phyloP scores from a whole-genome alignment of 2,888 invertebrate genomes.

The Nycteola revayana region DNA sequence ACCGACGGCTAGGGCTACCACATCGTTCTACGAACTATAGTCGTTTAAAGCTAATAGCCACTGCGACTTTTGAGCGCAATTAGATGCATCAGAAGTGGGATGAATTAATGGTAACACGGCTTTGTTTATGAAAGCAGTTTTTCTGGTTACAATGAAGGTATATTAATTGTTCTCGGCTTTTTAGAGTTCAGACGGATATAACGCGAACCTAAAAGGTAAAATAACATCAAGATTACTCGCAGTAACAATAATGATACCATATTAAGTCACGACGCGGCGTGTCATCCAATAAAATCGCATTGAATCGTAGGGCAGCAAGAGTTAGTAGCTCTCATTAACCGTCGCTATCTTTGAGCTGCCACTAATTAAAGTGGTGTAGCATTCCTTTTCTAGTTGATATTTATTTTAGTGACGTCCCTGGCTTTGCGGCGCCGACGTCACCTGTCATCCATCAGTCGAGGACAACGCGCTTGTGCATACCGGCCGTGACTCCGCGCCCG shows the following conservation, averaged over 20 bases:
- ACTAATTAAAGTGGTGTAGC: conserved; percentile 21
- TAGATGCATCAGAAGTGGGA: too few relatives aligned
- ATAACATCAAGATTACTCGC: too few relatives aligned
- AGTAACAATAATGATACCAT: too few relatives aligned
- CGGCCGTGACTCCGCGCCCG: conserved; percentile 35
- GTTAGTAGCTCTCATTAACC: conserved; percentile 42
- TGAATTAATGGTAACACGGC: too few relatives aligned
- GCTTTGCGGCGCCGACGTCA: conserved; percentile 56
- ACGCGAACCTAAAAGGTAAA: too few relatives aligned
- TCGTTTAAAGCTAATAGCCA: too few relatives aligned
- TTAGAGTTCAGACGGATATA: too few relatives aligned
- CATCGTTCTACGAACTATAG: neutral
- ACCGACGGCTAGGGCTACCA: conserved; percentile 41
- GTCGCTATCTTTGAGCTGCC: conserved; percentile 42
- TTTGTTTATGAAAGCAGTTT: too few relatives aligned
- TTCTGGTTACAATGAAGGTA: too few relatives aligned
- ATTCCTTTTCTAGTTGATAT: conserved; percentile 46
- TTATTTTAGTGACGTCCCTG: conserved; percentile 53
- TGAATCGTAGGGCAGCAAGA: conserved; percentile 11
- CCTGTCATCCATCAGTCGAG: conserved; percentile 81
- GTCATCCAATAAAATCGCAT: neutral
- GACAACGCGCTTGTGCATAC: conserved; percentile 71
- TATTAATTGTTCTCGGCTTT: too few relatives aligned
- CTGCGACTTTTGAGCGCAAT: too few relatives aligned
- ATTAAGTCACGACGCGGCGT: too few relatives aligned